phyloP scores from a whole-genome alignment of 2,113 vertebrate genomes.

The Heterotilapia buettikoferi region DNA sequence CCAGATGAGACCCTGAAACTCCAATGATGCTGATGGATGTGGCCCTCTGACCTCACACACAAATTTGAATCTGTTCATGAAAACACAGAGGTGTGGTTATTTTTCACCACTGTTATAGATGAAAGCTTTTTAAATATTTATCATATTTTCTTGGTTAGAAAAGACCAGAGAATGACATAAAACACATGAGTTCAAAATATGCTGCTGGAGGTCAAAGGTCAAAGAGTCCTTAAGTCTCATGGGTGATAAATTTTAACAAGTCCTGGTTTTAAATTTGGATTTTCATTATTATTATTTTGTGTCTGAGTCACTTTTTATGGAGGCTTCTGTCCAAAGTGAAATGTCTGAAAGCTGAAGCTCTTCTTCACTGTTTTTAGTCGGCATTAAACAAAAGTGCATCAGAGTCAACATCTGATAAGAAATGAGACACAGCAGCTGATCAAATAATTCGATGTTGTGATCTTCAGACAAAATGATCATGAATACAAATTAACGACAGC shows the following conservation, averaged over 20 bases:
- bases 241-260: background rate
- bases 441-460: background rate
- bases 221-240: background rate
- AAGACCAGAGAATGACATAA: background rate
- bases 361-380: background rate
- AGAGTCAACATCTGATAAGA: background rate
- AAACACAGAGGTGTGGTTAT: background rate
- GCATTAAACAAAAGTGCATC: background rate
- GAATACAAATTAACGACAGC: background rate
- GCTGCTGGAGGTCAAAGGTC: background rate
- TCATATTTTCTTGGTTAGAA: background rate
- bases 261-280: background rate
- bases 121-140: background rate
- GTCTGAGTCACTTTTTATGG: background rate
- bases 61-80: background rate
- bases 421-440: background rate
- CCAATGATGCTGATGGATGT: background rate
- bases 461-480: background rate
- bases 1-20: background rate
- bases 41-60: background rate
- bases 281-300: background rate
- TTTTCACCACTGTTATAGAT: background rate
- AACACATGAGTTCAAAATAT: background rate
- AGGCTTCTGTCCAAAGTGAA: background rate
- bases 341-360: background rate